Percentiles rank a stretch among this genome's conserved stretches.
These are phyloP conservation scores for Cyprinodon diabolis DNA, from an alignment of 2,797 vertebrate species.

Conservation along the genomic window DNA sequence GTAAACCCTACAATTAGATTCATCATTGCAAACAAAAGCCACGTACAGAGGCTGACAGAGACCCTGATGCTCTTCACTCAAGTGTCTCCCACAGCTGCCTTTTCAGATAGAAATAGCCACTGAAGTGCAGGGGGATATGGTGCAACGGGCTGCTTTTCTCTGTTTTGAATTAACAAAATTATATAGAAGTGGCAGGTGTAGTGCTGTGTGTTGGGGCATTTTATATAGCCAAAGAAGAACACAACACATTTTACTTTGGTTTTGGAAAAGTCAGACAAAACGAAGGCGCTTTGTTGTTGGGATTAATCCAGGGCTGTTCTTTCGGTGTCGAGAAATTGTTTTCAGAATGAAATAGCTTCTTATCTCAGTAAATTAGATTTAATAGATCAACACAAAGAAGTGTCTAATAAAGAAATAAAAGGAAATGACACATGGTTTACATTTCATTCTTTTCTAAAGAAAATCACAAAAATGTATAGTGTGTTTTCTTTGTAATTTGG, in stretches of 20 bases:
- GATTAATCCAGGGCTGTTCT: slow-evolving; percentile 13
- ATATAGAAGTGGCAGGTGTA: slow-evolving; percentile 37
- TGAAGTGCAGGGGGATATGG: slow-evolving; percentile 51
- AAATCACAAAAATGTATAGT: not conserved
- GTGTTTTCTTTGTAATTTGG: not conserved
- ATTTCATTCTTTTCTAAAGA: not conserved
- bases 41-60: slow-evolving; percentile 54
- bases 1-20: slow-evolving; percentile 72
- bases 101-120: slow-evolving; percentile 66
- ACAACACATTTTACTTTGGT: slow-evolving; percentile 45
- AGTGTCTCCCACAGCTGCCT: slow-evolving; percentile 73
- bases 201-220: slow-evolving; percentile 22
- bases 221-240: slow-evolving; percentile 24
- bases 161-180: slow-evolving; percentile 41
- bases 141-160: slow-evolving; percentile 36
- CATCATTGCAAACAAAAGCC: slow-evolving; percentile 75
- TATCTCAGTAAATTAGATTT: not conserved
- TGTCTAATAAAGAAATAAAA: not conserved
- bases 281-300: not conserved
- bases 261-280: slow-evolving; percentile 26
- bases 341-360: not conserved
- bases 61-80: slow-evolving; percentile 60
- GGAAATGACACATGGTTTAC: not conserved
- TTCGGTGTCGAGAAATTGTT: slow-evolving; percentile 11
- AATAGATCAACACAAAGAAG: not conserved